Conservation (phyloP, 2,888 invertebrate genomes). For the Drosophila hamatofila region DNA sequence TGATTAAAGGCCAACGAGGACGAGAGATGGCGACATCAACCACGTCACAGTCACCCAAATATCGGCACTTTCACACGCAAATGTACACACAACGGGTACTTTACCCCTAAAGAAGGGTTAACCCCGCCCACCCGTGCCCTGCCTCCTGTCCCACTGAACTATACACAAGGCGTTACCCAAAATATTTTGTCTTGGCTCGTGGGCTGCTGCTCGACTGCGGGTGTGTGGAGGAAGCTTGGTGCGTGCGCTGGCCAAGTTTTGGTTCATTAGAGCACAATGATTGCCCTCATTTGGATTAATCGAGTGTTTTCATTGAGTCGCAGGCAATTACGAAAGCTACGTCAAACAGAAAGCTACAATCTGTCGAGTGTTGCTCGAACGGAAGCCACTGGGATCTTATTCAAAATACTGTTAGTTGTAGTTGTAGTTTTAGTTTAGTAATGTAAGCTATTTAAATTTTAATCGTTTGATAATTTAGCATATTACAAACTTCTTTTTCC, state of each 20-base stretch:
- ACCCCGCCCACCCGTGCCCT: not conserved
- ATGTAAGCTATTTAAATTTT: not conserved
- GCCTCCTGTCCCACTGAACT: not conserved
- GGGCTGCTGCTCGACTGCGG: slow-evolving; percentile 21
- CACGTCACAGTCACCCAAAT: slow-evolving; percentile 64
- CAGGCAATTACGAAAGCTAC: slow-evolving; percentile 19
- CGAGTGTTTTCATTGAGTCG: slow-evolving; percentile 72
- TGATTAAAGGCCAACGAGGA: slow-evolving; percentile 80
- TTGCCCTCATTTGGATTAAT: slow-evolving; percentile 78
- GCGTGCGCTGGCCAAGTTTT: slow-evolving; percentile 71
- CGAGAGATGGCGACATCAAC: slow-evolving; percentile 61
- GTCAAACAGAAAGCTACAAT: slow-evolving; percentile 2
- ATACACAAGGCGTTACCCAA: slow-evolving; percentile 71
- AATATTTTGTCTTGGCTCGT: slow-evolving; percentile 63
- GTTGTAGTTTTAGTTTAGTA: too few species aligned
- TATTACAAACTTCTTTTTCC: too few species aligned
- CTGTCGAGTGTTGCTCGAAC: not conserved
- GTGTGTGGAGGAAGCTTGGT: slow-evolving; percentile 28
- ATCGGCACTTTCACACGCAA: slow-evolving; percentile 80
- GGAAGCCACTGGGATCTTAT: not conserved
- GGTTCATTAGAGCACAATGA: slow-evolving; percentile 80
- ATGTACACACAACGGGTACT: slow-evolving; percentile 59
- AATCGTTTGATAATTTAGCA: not conserved
- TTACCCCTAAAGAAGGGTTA: slow-evolving; percentile 63
- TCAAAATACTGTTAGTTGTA: not conserved